Conservation (phyloP, 2,888 invertebrate genomes). For the Perizoma flavofasciatum region DNA sequence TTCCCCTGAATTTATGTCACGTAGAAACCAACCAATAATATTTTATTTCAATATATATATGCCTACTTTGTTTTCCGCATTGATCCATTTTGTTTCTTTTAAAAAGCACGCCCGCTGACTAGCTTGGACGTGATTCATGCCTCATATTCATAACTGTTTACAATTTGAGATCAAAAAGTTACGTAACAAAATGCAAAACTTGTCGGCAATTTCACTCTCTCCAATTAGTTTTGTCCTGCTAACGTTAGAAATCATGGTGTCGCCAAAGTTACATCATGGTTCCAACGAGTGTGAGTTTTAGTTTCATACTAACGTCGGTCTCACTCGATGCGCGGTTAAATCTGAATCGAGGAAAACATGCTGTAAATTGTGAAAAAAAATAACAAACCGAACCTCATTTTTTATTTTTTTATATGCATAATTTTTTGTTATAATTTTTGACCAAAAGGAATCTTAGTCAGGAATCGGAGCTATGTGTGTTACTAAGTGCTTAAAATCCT, state of each 20-base stretch:
- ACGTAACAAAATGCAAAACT: too few species aligned
- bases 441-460: too few species aligned
- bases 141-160: too few species aligned
- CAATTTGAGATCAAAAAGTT: too few species aligned
- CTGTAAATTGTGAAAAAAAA: slow-evolving; percentile 8
- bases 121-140: too few species aligned
- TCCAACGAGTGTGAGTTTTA: slow-evolving; percentile 51
- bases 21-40: neutral
- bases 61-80: neutral
- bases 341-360: slow-evolving; percentile 5
- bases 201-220: neutral
- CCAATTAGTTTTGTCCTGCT: slow-evolving; percentile 43
- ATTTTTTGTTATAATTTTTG: too few species aligned
- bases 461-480: neutral
- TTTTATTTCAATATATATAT: neutral
- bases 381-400: neutral
- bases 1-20: neutral
- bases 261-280: slow-evolving; percentile 60
- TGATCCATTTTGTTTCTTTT: neutral
- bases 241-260: slow-evolving; percentile 47
- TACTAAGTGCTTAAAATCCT: neutral
- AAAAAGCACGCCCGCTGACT: too few species aligned
- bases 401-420: too few species aligned
- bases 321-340: slow-evolving; percentile 21
- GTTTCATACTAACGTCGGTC: slow-evolving; percentile 31